These are phyloP conservation scores for Pygocentrus nattereri DNA, from an alignment of 2,797 vertebrate genomes.

Conservation along the genomic window DNA sequence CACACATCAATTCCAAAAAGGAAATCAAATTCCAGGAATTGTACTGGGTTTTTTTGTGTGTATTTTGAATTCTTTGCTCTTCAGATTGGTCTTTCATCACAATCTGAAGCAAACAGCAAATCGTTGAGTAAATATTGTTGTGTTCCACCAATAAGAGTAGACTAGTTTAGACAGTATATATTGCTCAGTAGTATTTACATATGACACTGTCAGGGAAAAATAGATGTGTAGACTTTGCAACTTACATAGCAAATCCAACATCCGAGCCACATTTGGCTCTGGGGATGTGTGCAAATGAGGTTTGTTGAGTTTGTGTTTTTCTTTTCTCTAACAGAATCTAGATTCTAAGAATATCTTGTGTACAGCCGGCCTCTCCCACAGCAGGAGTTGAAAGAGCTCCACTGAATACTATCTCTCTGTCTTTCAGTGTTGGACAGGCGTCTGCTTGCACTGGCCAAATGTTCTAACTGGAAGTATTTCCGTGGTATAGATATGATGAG, in stretches of 20 bases:
- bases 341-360: background rate
- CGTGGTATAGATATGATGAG: constrained; percentile 15
- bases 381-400: constrained; percentile 28
- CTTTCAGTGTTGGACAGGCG: constrained; percentile 27
- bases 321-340: background rate
- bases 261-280: background rate
- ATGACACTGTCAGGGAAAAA: too few relatives aligned
- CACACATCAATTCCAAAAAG: too few relatives aligned
- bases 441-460: constrained; percentile 33
- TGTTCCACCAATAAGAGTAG: too few relatives aligned
- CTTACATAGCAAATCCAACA: background rate
- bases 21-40: too few relatives aligned
- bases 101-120: too few relatives aligned
- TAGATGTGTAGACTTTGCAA: background rate
- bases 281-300: background rate
- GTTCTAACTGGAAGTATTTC: background rate
- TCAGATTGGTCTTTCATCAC: too few relatives aligned
- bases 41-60: too few relatives aligned
- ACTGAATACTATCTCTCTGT: constrained; percentile 13
- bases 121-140: too few relatives aligned
- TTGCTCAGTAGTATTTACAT: too few relatives aligned
- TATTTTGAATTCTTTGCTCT: too few relatives aligned
- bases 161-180: too few relatives aligned
- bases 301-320: background rate
- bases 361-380: background rate